These are phyloP conservation scores for Todus mexicanus DNA, from an alignment of 2,797 vertebrate species.

Conservation along the genomic window DNA sequence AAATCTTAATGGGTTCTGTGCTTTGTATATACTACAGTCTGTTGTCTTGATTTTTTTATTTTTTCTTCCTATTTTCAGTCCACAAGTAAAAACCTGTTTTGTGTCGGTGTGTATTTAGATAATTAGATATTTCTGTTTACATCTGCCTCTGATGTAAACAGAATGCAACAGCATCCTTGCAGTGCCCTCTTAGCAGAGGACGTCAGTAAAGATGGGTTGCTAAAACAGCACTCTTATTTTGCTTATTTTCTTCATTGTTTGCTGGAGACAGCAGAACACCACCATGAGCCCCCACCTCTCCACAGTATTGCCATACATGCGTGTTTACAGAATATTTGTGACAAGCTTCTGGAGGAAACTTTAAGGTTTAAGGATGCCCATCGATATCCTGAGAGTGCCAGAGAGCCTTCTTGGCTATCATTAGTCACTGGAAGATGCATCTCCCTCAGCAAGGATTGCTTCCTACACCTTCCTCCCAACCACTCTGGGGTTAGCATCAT, in stretches of 20 bases:
- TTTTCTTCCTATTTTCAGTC: neutral
- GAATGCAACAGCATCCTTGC: neutral
- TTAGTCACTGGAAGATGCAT: neutral
- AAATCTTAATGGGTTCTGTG: neutral
- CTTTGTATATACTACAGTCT: neutral
- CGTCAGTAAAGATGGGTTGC: neutral
- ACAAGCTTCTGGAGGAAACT: neutral
- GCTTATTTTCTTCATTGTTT: neutral
- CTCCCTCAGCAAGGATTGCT: neutral
- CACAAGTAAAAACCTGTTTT: neutral
- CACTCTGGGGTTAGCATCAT: too few relatives aligned
- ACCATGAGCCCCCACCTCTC: too few relatives aligned
- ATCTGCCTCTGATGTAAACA: neutral
- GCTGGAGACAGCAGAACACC: neutral
- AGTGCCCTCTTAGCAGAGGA: neutral
- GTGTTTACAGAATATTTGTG: neutral
- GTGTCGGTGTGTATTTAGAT: too few relatives aligned
- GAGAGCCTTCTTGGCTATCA: neutral
- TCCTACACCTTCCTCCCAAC: neutral
- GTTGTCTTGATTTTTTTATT: neutral
- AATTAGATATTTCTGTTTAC: neutral
- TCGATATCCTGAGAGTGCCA: neutral
- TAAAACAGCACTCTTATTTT: neutral
- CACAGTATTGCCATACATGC: neutral
- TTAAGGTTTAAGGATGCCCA: neutral